Percentiles rank a stretch among this genome's conserved stretches.
These are phyloP conservation scores for Pogonognathellus flavescens DNA, from an alignment of 1,140 invertebrate species.

Conservation along the genomic window DNA sequence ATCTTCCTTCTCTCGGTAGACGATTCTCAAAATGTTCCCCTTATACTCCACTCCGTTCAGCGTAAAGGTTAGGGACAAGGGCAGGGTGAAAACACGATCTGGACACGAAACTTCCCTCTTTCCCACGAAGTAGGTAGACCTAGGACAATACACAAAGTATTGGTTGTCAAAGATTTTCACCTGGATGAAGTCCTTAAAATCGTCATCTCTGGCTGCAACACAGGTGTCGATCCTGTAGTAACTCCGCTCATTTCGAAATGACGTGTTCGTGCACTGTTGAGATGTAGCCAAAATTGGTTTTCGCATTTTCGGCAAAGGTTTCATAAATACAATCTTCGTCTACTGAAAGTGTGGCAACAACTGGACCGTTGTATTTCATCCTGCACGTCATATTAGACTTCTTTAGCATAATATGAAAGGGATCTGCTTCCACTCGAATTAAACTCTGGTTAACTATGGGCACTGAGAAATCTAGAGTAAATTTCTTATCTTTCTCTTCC, in stretches of 20 bases:
- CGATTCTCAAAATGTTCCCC: slow-evolving; percentile 25
- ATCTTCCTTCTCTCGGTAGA: slow-evolving; percentile 48
- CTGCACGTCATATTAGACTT: slow-evolving; percentile 25
- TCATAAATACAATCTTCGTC: slow-evolving; percentile 55
- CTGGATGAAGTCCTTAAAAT: background rate
- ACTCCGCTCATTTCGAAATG: background rate
- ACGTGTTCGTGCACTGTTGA: background rate
- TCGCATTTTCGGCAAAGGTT: background rate
- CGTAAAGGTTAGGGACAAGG: slow-evolving; percentile 25
- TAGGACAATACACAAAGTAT: background rate
- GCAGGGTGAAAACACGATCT: slow-evolving; percentile 40
- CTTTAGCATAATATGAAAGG: slow-evolving; percentile 24
- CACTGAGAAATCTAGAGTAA: slow-evolving; percentile 40
- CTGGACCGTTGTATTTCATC: slow-evolving; percentile 33
- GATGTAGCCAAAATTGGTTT: background rate
- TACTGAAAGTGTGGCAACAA: background rate
- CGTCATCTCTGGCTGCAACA: background rate
- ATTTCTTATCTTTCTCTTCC: background rate
- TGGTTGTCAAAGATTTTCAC: background rate
- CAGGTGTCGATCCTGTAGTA: background rate
- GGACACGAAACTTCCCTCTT: slow-evolving; percentile 51
- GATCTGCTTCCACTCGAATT: slow-evolving; percentile 41
- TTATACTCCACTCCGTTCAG: slow-evolving; percentile 49
- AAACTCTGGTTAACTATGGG: slow-evolving; percentile 21
- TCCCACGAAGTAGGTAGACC: too few relatives aligned